Evolutionary conservation across 2,113 vertebrate species (phyloP).

Genomic region (Felis catus): F.catus_Fca126_mat1.0 CM031418.1:112379501-112380000

Average conservation of each 20-base stretch:
- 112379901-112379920: neutral
- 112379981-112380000: neutral
- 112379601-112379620: neutral
- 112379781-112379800: neutral
- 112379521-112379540: neutral
- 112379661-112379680: neutral
- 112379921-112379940: too few species aligned
- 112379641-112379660: neutral
- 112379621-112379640: neutral
- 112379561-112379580: neutral
- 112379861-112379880: neutral
- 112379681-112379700: neutral
- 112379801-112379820: neutral
- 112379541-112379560: neutral
- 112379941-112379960: neutral
- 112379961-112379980: neutral
- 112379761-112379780: neutral
- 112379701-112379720: neutral
- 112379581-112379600: neutral
- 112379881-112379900: neutral
- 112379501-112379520: neutral
- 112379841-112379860: neutral
- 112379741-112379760: neutral
- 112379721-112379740: neutral
- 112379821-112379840: neutral